A percentile compares a stretch with the other conserved stretches of the same genome.
Conservation (phyloP, 1,140 invertebrate genomes). For the Hyposmocoma kahamanoa region DNA sequence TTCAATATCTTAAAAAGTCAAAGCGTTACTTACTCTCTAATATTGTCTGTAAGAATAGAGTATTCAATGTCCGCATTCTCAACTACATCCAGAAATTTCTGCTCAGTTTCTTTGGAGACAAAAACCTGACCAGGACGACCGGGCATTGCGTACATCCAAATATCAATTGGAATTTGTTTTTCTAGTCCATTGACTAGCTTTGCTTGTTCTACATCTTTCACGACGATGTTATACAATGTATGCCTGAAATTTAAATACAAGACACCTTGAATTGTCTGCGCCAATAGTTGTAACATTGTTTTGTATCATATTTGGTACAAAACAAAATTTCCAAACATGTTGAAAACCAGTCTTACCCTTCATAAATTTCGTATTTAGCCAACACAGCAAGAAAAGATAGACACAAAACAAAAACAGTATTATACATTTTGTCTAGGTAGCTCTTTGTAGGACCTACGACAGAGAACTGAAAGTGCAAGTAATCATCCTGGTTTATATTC, state of each 20-base stretch:
- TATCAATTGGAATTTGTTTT: slow-evolving; percentile 11
- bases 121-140: slow-evolving; percentile 11
- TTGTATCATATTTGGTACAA: too few relatives aligned
- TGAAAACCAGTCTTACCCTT: slow-evolving; percentile 6
- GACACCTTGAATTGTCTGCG: too few relatives aligned
- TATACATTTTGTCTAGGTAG: not conserved
- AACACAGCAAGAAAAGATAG: not conserved
- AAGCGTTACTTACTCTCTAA: slow-evolving; percentile 22
- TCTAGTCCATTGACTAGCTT: slow-evolving; percentile 8
- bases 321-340: not conserved
- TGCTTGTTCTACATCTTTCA: slow-evolving; percentile 10
- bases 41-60: slow-evolving; percentile 17
- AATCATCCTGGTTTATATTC: too few relatives aligned
- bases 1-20: too few relatives aligned
- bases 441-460: too few relatives aligned
- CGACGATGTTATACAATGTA: slow-evolving; percentile 13
- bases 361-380: slow-evolving; percentile 6
- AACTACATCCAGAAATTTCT: slow-evolving; percentile 11
- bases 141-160: slow-evolving; percentile 18
- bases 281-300: too few relatives aligned
- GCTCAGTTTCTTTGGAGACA: slow-evolving; percentile 8
- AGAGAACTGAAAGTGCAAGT: too few relatives aligned
- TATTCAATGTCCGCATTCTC: slow-evolving; percentile 11
- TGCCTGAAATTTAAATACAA: slow-evolving; percentile 10
- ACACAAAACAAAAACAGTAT: not conserved